Evolutionary conservation across 2,113 vertebrate species (phyloP), one percentile per base, ranked within the genome.

Genomic region (Scatophagus argus): DNA sequence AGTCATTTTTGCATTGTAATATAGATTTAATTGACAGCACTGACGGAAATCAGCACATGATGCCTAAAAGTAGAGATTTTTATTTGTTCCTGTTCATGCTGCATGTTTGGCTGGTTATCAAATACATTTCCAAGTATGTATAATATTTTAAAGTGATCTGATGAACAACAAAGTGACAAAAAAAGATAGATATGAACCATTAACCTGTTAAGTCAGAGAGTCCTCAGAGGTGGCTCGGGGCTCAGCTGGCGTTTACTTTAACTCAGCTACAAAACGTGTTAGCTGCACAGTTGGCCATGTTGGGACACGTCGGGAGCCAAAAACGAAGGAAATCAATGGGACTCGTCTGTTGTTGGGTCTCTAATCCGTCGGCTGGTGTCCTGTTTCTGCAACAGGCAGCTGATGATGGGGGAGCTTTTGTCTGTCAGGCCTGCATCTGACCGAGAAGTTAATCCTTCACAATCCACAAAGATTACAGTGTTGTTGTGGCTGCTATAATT

Each of bases 391-490:
- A 75, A 49, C 80, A 82, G 68, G 84, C 85, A 82, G 85, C 74
- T 87, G 87, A 89, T 76, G 86, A 86, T 59, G 84, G 60, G 80
- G 85, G 79, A 69, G 84, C 71, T 80, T n/a, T 83, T 77, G 79
- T 86, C 66, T 81, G 79, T 88, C 64, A 56, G 79, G 85, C 81
- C 87, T 17, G 82, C 84, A 59, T 80, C 77, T 61, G 75, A 86
- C 77, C 60, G 67, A 77, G 29, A 14, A 85, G 61, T 81, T 92
- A 90, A 92, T 92, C 90, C 90, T 60, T 4, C 61, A 79, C 84
- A 88, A 84, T 90, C 88, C 85, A 84, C 60, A 69, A 87, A 89
- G 89, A 89, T 91, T 91, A 92, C 66, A 80, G 62, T 36, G 63
- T 36, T 36, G 34, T 52, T 39, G 23, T 73, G 70, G 41, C 66